Conservation (phyloP, 2,888 invertebrate species). For the Hermaeophaga mercurialis region DNA sequence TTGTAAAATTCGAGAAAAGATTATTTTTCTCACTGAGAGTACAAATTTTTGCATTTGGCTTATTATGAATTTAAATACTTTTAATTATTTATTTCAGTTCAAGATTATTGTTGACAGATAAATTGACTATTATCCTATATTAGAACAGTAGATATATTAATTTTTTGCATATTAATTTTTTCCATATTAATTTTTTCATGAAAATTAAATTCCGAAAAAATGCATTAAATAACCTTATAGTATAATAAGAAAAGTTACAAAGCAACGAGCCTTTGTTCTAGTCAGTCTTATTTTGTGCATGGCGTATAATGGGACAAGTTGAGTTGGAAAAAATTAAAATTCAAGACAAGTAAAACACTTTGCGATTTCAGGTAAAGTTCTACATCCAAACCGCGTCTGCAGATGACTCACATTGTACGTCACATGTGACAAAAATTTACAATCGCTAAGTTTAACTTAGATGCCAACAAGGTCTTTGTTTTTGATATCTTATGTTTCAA, state of each 20-base stretch:
- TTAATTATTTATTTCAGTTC: too few relatives aligned
- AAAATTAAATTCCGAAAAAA: too few relatives aligned
- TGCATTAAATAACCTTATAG: too few relatives aligned
- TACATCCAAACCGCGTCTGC: conserved; percentile 19
- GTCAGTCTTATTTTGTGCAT: neutral
- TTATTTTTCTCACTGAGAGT: too few relatives aligned
- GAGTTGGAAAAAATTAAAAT: conserved; percentile 31
- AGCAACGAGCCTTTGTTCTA: neutral
- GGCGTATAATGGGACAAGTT: conserved; percentile 2
- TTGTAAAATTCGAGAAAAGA: too few relatives aligned
- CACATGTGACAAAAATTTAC: conserved; percentile 32
- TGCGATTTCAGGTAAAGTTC: conserved; percentile 34
- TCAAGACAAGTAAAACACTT: conserved; percentile 32
- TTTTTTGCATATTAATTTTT: too few relatives aligned
- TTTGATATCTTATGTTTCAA: neutral
- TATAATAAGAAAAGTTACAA: conserved; percentile 1
- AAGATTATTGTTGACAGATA: too few relatives aligned
- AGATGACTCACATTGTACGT: conserved; percentile 31
- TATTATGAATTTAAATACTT: too few relatives aligned
- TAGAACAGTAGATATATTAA: too few relatives aligned
- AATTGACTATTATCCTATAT: too few relatives aligned
- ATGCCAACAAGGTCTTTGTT: neutral
- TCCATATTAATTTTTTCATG: too few relatives aligned
- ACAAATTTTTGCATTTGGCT: too few relatives aligned
- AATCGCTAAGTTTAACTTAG: conserved; percentile 9